Conservation (phyloP, 2,113 vertebrate species). For the Caretta caretta region DNA sequence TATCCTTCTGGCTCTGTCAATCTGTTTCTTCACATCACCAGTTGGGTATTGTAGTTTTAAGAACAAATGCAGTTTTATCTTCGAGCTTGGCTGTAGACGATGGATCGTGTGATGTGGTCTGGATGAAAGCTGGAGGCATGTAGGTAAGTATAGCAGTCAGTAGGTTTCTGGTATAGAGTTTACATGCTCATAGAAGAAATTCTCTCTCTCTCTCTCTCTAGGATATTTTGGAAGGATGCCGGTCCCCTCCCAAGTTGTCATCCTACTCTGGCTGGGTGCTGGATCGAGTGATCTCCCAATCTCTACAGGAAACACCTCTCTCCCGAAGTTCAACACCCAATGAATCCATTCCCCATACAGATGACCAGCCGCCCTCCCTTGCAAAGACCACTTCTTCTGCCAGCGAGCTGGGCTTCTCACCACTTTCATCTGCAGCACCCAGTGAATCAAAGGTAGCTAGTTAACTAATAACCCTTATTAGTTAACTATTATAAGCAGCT, state of each 20-base stretch:
- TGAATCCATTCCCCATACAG: neutral
- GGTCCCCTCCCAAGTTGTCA: conserved; percentile 71
- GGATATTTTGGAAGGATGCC: conserved; percentile 76
- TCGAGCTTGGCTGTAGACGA: too few species aligned
- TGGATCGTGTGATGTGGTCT: too few species aligned
- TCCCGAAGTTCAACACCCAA: neutral
- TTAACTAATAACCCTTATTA: neutral
- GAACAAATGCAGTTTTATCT: too few species aligned
- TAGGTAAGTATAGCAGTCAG: too few species aligned
- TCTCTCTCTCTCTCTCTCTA: conserved; percentile 20
- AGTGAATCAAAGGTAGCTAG: conserved; percentile 64
- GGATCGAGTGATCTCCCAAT: conserved; percentile 54
- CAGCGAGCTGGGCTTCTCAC: neutral
- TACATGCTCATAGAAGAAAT: fast-evolving
- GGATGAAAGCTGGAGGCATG: too few species aligned
- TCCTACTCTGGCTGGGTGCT: conserved; percentile 78
- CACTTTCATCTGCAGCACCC: neutral
- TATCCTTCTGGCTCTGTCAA: too few species aligned
- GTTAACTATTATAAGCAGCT: neutral
- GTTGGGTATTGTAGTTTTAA: too few species aligned
- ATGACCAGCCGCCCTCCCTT: neutral
- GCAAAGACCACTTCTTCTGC: neutral
- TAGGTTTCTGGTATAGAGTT: too few species aligned
- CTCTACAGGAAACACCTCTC: neutral
- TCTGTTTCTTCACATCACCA: too few species aligned